Conservation (phyloP, 2,113 vertebrate genomes). For the Anoplopoma fimbria region DNA sequence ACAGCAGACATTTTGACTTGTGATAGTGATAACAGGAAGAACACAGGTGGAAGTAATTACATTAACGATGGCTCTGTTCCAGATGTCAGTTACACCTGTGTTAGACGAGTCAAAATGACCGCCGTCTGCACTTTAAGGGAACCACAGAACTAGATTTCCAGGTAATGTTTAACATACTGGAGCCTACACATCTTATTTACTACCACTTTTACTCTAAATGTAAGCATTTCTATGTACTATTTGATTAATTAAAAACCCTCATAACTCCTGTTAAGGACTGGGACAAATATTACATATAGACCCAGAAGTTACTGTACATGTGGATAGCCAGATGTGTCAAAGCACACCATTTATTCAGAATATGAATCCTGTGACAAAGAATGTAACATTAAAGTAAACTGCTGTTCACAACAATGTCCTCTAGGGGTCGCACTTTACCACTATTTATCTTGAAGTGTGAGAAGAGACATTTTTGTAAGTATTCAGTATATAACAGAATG, state of each 20-base stretch:
- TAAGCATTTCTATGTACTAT: neutral
- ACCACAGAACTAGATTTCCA: no score
- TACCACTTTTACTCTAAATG: neutral
- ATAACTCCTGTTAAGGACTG: neutral
- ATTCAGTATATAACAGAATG: neutral
- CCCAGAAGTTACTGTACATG: neutral
- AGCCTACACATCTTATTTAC: no score
- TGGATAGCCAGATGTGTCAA: neutral
- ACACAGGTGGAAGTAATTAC: neutral
- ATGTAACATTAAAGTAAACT: neutral
- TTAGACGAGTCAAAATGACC: no score
- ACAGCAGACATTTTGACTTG: neutral
- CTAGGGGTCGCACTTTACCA: slow-evolving; percentile 20
- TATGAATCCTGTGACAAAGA: neutral
- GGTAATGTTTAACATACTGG: no score
- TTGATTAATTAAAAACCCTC: neutral
- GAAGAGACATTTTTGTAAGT: neutral
- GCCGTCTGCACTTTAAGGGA: no score
- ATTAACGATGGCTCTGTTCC: neutral
- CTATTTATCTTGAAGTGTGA: neutral
- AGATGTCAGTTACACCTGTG: neutral
- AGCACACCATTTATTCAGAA: neutral
- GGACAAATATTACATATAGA: neutral
- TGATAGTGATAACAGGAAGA: neutral
- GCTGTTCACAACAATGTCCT: slow-evolving; percentile 4